Evolutionary conservation across 2,113 vertebrate species (phyloP).

Genomic region (Ailurus styani): DNA sequence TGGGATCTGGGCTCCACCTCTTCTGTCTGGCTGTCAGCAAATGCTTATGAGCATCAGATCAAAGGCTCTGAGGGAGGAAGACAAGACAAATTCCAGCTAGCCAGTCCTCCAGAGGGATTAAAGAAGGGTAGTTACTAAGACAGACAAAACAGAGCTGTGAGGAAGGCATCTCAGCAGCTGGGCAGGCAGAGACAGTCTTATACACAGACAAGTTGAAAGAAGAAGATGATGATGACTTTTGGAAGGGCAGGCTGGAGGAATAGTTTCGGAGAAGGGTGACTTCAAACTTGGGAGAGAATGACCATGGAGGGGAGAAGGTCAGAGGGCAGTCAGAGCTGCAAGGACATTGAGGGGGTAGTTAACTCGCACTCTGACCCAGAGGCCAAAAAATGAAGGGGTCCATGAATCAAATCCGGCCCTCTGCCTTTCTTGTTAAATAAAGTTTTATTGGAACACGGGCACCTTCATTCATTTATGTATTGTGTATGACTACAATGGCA

Average conservation of each 20-base stretch:
- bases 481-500: background rate
- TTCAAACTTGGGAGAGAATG: conserved; percentile 49
- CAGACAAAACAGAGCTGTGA: conserved; percentile 75
- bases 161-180: conserved; percentile 65
- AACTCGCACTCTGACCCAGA: background rate
- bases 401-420: background rate
- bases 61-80: conserved; percentile 66
- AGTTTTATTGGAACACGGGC: conserved; percentile 35
- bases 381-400: background rate
- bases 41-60: conserved; percentile 68
- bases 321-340: background rate
- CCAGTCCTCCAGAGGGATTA: conserved; percentile 59
- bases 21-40: conserved; percentile 78
- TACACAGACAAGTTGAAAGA: conserved; percentile 27
- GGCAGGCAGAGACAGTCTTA: conserved; percentile 53
- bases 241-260: conserved; percentile 23
- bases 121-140: conserved; percentile 65
- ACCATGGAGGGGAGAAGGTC: background rate
- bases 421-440: background rate
- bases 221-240: conserved; percentile 7
- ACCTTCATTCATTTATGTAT: background rate
- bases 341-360: background rate
- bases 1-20: conserved; percentile 72
- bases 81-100: conserved; percentile 66
- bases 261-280: conserved; percentile 49